phyloP scores from a whole-genome alignment of 2,888 invertebrate genomes.

The Ochlodes sylvanus region DNA sequence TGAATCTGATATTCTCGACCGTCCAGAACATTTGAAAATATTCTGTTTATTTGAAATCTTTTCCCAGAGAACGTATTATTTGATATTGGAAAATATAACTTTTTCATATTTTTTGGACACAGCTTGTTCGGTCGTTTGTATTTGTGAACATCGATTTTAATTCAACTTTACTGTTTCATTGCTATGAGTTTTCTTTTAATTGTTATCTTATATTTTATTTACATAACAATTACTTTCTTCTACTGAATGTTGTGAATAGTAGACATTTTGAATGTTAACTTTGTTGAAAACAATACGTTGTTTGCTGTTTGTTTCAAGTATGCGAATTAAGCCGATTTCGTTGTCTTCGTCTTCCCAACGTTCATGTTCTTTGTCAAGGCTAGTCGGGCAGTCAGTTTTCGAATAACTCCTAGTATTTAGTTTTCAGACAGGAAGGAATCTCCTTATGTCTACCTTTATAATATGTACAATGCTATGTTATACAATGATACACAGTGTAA shows the following conservation, averaged over 20 bases:
- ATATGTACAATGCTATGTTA: neutral
- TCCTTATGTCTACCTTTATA: neutral
- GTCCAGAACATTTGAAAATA: constrained; percentile 36
- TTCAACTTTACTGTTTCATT: neutral
- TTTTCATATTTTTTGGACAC: neutral
- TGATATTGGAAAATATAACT: neutral
- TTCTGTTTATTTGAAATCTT: constrained; percentile 40
- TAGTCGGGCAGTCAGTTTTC: neutral
- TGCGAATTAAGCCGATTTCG: neutral
- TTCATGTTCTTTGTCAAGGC: neutral
- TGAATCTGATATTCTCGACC: constrained; percentile 53
- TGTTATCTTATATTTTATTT: too few species aligned
- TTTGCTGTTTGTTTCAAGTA: neutral
- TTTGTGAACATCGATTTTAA: neutral
- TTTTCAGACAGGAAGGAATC: neutral
- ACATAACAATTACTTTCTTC: too few species aligned
- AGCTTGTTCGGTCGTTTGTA: neutral
- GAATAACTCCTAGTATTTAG: neutral
- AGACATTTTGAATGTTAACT: neutral
- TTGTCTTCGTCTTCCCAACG: neutral
- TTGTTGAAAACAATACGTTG: neutral
- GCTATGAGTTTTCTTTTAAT: neutral
- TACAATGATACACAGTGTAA: neutral
- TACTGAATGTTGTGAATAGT: neutral
- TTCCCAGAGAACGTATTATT: constrained; percentile 21